Evolutionary conservation across 2,797 vertebrate genomes (phyloP).

Genomic region (Diglossa cyanea): DNA sequence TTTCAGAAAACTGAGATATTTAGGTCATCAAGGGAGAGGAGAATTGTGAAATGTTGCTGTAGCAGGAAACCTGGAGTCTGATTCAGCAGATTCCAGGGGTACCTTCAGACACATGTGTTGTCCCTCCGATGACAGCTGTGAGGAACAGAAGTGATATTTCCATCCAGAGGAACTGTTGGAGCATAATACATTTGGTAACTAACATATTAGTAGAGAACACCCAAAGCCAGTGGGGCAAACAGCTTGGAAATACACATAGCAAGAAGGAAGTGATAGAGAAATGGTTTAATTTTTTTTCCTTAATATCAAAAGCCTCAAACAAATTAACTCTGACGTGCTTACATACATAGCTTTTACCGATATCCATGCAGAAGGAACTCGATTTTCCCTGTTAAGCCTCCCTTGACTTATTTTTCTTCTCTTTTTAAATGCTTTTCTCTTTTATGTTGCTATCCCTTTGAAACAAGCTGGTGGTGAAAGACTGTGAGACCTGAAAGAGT

Average conservation of each 20-base stretch:
- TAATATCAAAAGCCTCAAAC: background rate
- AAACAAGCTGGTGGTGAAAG: background rate
- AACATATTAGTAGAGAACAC: background rate
- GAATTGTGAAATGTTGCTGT: background rate
- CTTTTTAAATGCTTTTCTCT: background rate
- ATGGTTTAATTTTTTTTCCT: background rate
- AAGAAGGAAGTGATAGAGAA: background rate
- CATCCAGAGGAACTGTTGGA: background rate
- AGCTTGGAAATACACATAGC: background rate
- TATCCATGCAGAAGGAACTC: background rate
- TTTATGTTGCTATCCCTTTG: background rate
- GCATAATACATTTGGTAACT: background rate
- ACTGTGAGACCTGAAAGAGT: background rate
- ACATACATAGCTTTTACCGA: background rate
- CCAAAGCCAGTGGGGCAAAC: background rate
- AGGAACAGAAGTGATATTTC: background rate
- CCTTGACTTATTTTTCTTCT: background rate
- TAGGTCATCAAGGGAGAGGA: background rate
- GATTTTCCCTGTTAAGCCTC: background rate
- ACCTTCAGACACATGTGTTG: background rate
- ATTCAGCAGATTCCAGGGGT: background rate
- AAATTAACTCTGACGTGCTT: background rate
- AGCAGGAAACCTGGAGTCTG: background rate
- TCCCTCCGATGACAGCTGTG: background rate
- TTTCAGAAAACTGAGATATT: background rate